Conservation (phyloP, 2,797 vertebrate species). For the Astyanax mexicanus region DNA sequence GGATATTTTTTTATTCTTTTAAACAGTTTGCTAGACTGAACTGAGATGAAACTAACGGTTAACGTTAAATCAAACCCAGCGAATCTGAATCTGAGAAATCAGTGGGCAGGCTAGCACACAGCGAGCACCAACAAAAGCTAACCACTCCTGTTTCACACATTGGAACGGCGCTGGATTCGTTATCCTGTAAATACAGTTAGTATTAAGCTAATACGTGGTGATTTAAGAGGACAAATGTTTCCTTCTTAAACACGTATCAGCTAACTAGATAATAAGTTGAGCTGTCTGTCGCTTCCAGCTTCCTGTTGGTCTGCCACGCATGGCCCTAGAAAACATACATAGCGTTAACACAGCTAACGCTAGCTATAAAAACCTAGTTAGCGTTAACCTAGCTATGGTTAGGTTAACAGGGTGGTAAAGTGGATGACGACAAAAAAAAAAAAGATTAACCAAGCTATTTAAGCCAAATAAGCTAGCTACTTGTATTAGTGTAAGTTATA, state of each 20-base stretch:
- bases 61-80: too few relatives aligned
- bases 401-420: too few relatives aligned
- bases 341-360: too few relatives aligned
- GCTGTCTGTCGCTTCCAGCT: constrained; percentile 10
- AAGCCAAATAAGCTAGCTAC: too few relatives aligned
- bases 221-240: neutral
- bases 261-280: constrained; percentile 35
- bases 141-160: neutral
- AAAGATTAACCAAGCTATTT: too few relatives aligned
- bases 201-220: too few relatives aligned
- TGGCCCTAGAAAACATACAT: neutral
- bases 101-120: neutral
- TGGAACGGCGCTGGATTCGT: constrained; percentile 27
- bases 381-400: too few relatives aligned
- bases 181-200: neutral
- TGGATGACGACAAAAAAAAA: too few relatives aligned
- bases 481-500: too few relatives aligned
- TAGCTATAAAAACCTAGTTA: too few relatives aligned
- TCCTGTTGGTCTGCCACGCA: neutral
- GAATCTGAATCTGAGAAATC: constrained; percentile 46
- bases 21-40: too few relatives aligned
- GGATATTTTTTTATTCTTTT: too few relatives aligned
- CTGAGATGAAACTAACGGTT: neutral
- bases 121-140: constrained; percentile 22
- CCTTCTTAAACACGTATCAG: constrained; percentile 10